Base-by-base conservation (phyloP, 1,140 invertebrate species). In the Dolichoris vasculosae region DNA sequence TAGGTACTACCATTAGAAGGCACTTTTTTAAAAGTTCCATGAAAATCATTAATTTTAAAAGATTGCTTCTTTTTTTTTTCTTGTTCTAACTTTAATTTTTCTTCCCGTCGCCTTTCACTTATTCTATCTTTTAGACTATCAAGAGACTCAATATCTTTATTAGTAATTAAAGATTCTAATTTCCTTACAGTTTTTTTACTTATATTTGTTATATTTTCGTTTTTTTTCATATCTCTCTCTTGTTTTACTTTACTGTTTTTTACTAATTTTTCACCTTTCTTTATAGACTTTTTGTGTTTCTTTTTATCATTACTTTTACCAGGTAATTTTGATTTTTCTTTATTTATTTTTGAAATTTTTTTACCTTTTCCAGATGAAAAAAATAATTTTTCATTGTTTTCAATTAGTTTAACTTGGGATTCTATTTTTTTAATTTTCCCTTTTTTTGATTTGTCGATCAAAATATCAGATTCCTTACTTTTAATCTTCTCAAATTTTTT, bases 11-110 rank as follows among this genome's bases (percentile, higher is more conserved):
- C 90, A 81, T 91, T 93, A 90, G 92, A 93, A 93, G 93, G 92
- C 92, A 93, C 93, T 93, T 93, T 93, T 93, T 93, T 93, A 86
- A 90, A 90, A 89, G 89, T 87, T 87, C 87, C 81, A 82, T 85
- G 87, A 77, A 89, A 82, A 88, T 64, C 84, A 75, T 89, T 90
- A 86, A 55, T 86, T 80, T 91, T 92, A 7, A 85, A 82, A 76
- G 51, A 81, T 67, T 77, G 69, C 86, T 91, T 94, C 89, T 92
- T 94, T 90, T 90, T 92, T 91, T 91, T 95, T 91, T 93, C 92
- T 30, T 93, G 91, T 88, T 95, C 95, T 2, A 94, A 93, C 91
- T 96, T 96, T 35, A 96, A 87, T 88, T 95, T 96, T 89, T 96
- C 95, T 81, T 95, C 94, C n/a, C 95, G 94, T 87, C 94, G 92